Evolutionary conservation across 2,113 vertebrate species (phyloP).

Genomic region (Bungarus multicinctus): DNA sequence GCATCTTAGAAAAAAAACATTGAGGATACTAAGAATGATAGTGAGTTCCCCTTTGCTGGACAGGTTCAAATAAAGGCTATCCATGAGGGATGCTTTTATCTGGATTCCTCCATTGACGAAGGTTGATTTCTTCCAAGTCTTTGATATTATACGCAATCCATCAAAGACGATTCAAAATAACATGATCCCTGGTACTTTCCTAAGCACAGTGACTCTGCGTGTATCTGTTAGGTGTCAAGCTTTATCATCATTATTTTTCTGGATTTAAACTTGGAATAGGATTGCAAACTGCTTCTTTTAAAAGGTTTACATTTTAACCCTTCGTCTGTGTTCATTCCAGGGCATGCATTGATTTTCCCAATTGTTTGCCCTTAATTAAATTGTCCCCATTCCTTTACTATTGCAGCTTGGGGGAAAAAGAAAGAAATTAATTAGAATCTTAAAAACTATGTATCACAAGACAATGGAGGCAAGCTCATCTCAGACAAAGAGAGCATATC

Average conservation of each 20-base stretch:
- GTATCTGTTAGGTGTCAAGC: background rate
- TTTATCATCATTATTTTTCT: background rate
- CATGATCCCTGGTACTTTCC: background rate
- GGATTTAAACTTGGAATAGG: background rate
- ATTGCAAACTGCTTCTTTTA: background rate
- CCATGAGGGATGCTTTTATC: background rate
- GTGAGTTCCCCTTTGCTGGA: background rate
- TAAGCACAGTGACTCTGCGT: background rate
- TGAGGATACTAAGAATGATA: background rate
- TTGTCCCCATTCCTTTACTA: background rate
- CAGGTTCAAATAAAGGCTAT: background rate
- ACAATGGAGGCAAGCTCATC: background rate
- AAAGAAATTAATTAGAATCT: conserved; percentile 9
- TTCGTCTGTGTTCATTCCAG: background rate
- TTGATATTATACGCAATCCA: background rate
- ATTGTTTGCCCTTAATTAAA: conserved; percentile 20
- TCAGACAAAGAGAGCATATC: background rate
- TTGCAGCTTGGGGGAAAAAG: background rate
- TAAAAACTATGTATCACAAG: background rate
- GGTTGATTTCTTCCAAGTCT: background rate
- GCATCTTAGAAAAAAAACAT: background rate
- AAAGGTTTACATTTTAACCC: background rate
- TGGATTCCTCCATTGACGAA: background rate
- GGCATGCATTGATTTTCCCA: conserved; percentile 6
- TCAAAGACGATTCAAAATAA: background rate